Base-by-base conservation (phyloP, 1,140 invertebrate genomes). In the Cylas formicarius region DNA sequence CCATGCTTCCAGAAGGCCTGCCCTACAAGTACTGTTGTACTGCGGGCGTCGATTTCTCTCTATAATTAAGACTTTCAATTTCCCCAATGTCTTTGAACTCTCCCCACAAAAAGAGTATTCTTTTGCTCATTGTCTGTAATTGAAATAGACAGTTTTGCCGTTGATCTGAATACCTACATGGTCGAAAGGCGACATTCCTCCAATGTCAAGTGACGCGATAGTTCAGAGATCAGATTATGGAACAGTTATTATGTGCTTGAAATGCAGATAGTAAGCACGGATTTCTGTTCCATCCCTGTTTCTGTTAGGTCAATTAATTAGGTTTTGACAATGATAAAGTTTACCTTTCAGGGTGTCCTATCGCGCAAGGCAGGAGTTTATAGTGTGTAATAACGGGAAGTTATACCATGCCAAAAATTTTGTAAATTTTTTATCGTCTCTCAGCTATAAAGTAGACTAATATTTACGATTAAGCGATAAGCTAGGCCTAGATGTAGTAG, bases 301-400 rank as follows among this genome's bases (percentile, higher is more conserved):
- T n/a, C n/a, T n/a, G n/a, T n/a, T n/a, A n/a, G n/a, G n/a, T 22
- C 9, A 31, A 31, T n/a, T 4, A 11, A 10, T 31, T 10, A 31
- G 17, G 17, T 31, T 31, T 31, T 35, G 7, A 35, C 2, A 35
- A 17, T 21, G 2, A 17, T 7, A 31, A 31, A 20, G 10, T 45
- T 17, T 28, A 9, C 48, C 62, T 67, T 69, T 32, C 63, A 78
- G 76, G 71, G 62, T 80, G 76, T 65, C 76, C 76, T 44, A 65
- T 62, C 24, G 44, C 60, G 10, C 52, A 65, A 46, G 56, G 52
- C 43, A 54, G 36, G 48, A 61, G 38, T 49, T 51, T 60, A 51
- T 61, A 58, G 48, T 59, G 38, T 40, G 17, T 24, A 21, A 3
- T 17, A 21, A 35, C 22, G 9, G 24, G 17, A 39, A 37, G 19